Conservation (phyloP, 1,140 invertebrate species). For the Microvelia longipes region DNA sequence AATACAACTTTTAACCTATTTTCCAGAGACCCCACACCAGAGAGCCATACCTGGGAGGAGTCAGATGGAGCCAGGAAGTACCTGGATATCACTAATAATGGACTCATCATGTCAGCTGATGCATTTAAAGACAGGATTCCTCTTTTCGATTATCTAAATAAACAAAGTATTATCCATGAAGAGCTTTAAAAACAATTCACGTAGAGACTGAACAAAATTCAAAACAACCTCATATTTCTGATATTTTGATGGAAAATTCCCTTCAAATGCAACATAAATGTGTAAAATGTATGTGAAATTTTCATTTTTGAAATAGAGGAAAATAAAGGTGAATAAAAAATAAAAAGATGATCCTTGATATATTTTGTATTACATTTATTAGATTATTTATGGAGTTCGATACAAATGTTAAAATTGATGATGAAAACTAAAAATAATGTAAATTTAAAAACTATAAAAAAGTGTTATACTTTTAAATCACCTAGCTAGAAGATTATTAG, state of each 20-base stretch:
- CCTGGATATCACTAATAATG: neutral
- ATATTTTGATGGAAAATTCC: neutral
- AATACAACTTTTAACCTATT: neutral
- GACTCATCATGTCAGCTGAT: neutral
- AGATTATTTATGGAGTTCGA: no score
- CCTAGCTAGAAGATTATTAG: no score
- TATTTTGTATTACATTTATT: neutral
- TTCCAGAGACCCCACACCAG: neutral
- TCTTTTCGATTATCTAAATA: neutral
- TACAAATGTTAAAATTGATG: no score
- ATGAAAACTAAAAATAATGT: no score
- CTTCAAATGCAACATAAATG: neutral
- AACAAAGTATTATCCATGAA: neutral
- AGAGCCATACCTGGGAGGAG: neutral
- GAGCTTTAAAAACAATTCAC: neutral
- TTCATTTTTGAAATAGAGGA: neutral
- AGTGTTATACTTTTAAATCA: no score
- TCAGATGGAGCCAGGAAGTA: neutral
- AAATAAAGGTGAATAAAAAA: no score
- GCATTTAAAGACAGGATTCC: neutral
- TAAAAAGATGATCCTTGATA: no score
- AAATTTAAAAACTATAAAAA: no score
- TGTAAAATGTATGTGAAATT: neutral
- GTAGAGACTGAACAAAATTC: neutral
- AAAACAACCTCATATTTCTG: neutral